phyloP scores from a whole-genome alignment of 2,888 invertebrate genomes.

The Ophioninae sp. region DNA sequence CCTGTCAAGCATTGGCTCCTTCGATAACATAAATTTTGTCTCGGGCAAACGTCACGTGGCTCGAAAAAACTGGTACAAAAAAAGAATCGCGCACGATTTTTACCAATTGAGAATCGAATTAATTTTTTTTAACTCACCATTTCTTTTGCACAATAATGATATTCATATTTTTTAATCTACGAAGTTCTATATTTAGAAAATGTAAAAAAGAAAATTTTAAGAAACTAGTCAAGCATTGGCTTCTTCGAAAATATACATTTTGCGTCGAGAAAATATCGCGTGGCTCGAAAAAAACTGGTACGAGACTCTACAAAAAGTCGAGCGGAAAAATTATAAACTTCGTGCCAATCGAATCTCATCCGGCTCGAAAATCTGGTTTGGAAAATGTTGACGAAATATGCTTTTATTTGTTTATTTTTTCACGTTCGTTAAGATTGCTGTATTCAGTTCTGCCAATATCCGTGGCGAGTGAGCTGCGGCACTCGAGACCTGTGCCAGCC shows the following conservation, averaged over 20 bases:
- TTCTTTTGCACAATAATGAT: too few species aligned
- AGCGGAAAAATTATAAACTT: background rate
- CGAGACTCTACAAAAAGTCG: too few species aligned
- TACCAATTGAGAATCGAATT: too few species aligned
- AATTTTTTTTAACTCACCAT: too few species aligned
- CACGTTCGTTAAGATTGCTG: constrained; percentile 85
- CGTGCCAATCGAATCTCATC: background rate
- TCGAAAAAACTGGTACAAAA: background rate
- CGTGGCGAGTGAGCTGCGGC: constrained; percentile 96
- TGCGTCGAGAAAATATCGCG: background rate
- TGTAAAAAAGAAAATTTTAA: too few species aligned
- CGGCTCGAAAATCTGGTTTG: background rate
- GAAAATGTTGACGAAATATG: background rate
- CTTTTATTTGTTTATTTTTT: constrained; percentile 19
- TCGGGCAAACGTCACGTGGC: background rate
- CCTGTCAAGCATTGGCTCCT: background rate
- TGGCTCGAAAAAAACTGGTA: background rate
- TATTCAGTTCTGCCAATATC: constrained; percentile 97
- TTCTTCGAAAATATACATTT: background rate
- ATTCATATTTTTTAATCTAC: too few species aligned
- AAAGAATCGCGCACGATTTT: background rate
- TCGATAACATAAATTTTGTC: background rate
- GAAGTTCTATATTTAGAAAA: too few species aligned
- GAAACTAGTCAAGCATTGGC: too few species aligned
- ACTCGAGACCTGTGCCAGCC: constrained; percentile 95